A percentile compares a stretch with the other conserved stretches of the same genome.
Conservation (phyloP, 2,797 vertebrate species). For the Sebastes goodei region DNA sequence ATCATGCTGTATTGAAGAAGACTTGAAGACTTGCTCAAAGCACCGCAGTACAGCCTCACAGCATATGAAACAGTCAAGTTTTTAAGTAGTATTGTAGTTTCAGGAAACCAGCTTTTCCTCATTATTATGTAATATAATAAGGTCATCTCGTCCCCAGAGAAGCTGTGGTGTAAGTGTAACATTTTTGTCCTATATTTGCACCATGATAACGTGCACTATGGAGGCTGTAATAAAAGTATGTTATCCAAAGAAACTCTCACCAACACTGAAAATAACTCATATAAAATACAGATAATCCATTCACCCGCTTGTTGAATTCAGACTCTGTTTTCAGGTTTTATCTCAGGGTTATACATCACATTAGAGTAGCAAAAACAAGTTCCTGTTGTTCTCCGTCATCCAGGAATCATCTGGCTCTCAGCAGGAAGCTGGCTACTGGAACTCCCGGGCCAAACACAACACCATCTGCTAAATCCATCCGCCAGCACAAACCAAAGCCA, state of each 20-base stretch:
- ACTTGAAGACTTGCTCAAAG: background rate
- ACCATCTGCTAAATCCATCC: slow-evolving; percentile 63
- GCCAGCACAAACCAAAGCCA: slow-evolving; percentile 3
- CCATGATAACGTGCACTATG: background rate
- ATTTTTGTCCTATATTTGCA: background rate
- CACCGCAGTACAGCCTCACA: background rate
- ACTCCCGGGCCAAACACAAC: slow-evolving; percentile 40
- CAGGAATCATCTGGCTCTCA: slow-evolving; percentile 30
- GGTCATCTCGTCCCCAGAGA: background rate
- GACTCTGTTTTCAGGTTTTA: background rate
- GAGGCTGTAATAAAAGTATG: background rate
- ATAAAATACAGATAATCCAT: background rate
- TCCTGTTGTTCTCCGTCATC: slow-evolving; percentile 42
- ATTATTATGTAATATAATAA: slow-evolving; percentile 3
- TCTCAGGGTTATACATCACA: background rate
- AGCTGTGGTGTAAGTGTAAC: background rate
- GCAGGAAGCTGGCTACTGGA: slow-evolving; percentile 28
- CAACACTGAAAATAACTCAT: background rate
- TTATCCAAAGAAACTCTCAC: background rate
- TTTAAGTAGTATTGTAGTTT: background rate
- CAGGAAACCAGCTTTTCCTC: background rate
- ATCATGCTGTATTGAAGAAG: no score
- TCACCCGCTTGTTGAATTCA: background rate
- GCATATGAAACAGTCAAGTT: no score
- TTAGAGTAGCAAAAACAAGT: slow-evolving; percentile 14